These are phyloP conservation scores for Rhyacophila evoluta DNA, from an alignment of 2,888 invertebrate species.

Conservation along the genomic window DNA sequence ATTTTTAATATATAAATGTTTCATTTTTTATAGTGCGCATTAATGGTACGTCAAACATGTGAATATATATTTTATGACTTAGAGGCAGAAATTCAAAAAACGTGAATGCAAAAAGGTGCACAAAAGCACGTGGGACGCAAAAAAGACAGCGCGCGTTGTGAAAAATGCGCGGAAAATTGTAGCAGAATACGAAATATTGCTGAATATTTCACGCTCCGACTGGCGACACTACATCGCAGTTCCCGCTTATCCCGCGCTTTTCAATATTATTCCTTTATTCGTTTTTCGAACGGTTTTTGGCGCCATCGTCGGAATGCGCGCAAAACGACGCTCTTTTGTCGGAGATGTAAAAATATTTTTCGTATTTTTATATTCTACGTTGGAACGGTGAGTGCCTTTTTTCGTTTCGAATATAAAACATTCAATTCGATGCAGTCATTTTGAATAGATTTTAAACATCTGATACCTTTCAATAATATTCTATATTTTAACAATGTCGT, in stretches of 20 bases:
- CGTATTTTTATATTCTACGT: constrained; percentile 1
- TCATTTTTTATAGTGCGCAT: background rate
- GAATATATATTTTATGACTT: background rate
- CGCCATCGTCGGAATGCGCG: constrained; percentile 7
- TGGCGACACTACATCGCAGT: constrained; percentile 40
- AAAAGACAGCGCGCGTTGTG: background rate
- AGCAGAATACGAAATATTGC: constrained; percentile 40
- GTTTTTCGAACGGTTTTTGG: constrained; percentile 37
- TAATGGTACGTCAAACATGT: background rate
- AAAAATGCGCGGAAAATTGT: constrained; percentile 37
- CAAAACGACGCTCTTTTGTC: constrained; percentile 25
- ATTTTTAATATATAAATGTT: background rate
- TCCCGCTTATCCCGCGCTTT: constrained; percentile 42
- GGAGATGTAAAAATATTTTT: constrained; percentile 28
- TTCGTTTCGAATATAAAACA: background rate
- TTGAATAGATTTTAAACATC: constrained; percentile 5
- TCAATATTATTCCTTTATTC: constrained; percentile 40
- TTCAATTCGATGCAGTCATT: background rate
- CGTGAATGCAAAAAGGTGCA: constrained; percentile 2
- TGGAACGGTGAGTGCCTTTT: background rate
- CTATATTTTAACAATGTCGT: too few species aligned
- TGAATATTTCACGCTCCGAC: constrained; percentile 46
- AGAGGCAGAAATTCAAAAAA: constrained; percentile 6
- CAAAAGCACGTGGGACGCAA: constrained; percentile 6
- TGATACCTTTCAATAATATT: background rate